Conservation (phyloP, 1,140 invertebrate species). For the Drosophila triauraria region DNA sequence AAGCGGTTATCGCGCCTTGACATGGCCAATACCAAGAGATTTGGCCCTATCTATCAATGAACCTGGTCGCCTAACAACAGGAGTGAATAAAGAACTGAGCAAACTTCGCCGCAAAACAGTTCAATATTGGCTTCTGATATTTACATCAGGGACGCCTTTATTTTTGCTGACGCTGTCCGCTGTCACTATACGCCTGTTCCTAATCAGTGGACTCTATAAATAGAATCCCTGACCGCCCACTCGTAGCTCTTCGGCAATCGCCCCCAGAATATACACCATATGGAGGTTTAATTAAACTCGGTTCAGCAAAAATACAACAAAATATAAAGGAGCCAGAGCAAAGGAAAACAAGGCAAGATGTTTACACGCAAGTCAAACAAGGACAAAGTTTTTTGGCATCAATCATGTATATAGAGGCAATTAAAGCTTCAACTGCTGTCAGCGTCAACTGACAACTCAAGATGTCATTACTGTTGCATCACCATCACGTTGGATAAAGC, state of each 20-base stretch:
- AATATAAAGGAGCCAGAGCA: background rate
- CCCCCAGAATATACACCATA: slow-evolving; percentile 42
- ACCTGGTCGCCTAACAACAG: slow-evolving; percentile 35
- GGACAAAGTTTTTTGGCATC: slow-evolving; percentile 39
- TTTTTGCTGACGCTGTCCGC: slow-evolving; percentile 36
- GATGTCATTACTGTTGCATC: slow-evolving; percentile 38
- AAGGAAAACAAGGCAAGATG: slow-evolving; percentile 28
- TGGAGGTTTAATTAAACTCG: slow-evolving; percentile 57
- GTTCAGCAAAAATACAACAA: slow-evolving; percentile 14
- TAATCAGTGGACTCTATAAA: slow-evolving; percentile 53
- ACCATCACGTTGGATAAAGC: background rate
- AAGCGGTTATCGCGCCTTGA: slow-evolving; percentile 40
- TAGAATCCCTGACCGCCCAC: slow-evolving; percentile 48
- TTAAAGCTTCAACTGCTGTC: slow-evolving; percentile 52
- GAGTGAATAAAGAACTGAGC: slow-evolving; percentile 9
- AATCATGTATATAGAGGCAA: slow-evolving; percentile 57
- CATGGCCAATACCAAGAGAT: slow-evolving; percentile 10
- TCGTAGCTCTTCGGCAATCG: slow-evolving; percentile 41
- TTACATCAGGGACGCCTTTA: slow-evolving; percentile 44
- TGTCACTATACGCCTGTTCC: slow-evolving; percentile 22
- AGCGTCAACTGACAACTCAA: slow-evolving; percentile 35
- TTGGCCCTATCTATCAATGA: slow-evolving; percentile 54
- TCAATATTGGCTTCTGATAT: slow-evolving; percentile 49
- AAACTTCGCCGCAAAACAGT: slow-evolving; percentile 27
- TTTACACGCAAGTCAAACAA: slow-evolving; percentile 24